phyloP scores from a whole-genome alignment of 2,113 vertebrate genomes.

The Pygoscelis antarcticus region DNA sequence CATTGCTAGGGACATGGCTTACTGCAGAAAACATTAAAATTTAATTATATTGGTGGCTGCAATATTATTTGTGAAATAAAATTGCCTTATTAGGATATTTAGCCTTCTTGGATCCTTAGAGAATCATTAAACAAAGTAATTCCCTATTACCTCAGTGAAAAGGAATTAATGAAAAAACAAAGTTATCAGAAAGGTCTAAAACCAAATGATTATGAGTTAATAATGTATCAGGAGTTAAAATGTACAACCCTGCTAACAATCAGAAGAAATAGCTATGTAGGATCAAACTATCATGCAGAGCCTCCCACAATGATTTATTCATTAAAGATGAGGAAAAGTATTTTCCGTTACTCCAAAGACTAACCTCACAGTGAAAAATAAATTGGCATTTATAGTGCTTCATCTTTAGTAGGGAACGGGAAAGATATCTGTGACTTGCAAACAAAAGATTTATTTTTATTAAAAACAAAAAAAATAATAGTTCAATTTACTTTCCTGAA shows the following conservation, averaged over 20 bases:
- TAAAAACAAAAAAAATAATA: background rate
- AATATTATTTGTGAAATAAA: slow-evolving; percentile 39
- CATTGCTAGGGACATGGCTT: background rate
- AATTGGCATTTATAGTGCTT: slow-evolving; percentile 45
- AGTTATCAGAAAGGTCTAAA: slow-evolving; percentile 60
- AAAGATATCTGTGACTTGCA: slow-evolving; percentile 6
- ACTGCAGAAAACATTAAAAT: slow-evolving; percentile 29
- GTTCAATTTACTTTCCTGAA: background rate
- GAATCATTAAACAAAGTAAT: slow-evolving; percentile 56
- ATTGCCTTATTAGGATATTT: slow-evolving; percentile 1
- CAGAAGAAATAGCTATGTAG: slow-evolving; percentile 6
- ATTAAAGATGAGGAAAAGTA: slow-evolving; percentile 44
- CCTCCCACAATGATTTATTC: slow-evolving; percentile 16
- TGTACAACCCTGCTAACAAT: slow-evolving; percentile 23
- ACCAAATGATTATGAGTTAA: slow-evolving; percentile 55
- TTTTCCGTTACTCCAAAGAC: slow-evolving; percentile 40
- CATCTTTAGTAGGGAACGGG: background rate
- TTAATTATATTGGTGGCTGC: slow-evolving; percentile 4
- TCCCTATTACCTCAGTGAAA: slow-evolving; percentile 18
- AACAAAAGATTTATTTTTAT: slow-evolving; percentile 1
- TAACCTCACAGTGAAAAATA: slow-evolving; percentile 42
- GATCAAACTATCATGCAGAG: slow-evolving; percentile 36
- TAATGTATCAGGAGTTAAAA: slow-evolving; percentile 49
- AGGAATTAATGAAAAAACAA: slow-evolving; percentile 45
- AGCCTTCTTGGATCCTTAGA: background rate